Conservation (phyloP, 1,140 invertebrate genomes). For the Oedothorax gibbosus region DNA sequence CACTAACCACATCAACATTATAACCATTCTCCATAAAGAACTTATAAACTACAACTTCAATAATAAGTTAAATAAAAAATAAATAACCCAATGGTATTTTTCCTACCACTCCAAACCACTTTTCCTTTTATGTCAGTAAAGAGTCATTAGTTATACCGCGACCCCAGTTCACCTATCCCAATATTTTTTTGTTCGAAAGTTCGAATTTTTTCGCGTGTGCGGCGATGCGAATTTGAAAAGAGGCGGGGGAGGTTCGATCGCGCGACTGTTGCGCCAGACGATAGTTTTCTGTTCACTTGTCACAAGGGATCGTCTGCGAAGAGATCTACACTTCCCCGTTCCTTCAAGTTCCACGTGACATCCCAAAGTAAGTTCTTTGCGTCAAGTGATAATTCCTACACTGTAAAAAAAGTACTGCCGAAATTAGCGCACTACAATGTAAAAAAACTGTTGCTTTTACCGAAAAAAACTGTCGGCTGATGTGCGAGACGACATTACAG, state of each 20-base stretch:
- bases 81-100: slow-evolving; percentile 20
- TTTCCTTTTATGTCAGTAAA: slow-evolving; percentile 9
- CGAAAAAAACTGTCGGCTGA: too few species aligned
- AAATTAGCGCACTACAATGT: too few species aligned
- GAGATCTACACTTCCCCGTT: background rate
- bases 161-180: slow-evolving; percentile 20
- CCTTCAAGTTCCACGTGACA: slow-evolving; percentile 9
- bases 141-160: slow-evolving; percentile 55
- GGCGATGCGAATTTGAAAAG: slow-evolving; percentile 26
- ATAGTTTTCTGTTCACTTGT: background rate
- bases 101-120: background rate
- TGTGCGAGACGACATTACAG: too few species aligned
- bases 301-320: background rate
- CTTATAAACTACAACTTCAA: background rate
- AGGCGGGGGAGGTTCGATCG: slow-evolving; percentile 8
- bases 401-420: too few species aligned
- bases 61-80: slow-evolving; percentile 40
- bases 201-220: background rate
- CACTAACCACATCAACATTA: too few species aligned
- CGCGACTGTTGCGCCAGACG: slow-evolving; percentile 6
- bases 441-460: too few species aligned
- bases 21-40: too few species aligned
- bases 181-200: slow-evolving; percentile 4
- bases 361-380: background rate
- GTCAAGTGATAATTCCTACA: background rate